Evolutionary conservation across 2,797 vertebrate genomes (phyloP), one percentile per base, ranked within the genome.

Genomic region (Danio jaintianensis): DNA sequence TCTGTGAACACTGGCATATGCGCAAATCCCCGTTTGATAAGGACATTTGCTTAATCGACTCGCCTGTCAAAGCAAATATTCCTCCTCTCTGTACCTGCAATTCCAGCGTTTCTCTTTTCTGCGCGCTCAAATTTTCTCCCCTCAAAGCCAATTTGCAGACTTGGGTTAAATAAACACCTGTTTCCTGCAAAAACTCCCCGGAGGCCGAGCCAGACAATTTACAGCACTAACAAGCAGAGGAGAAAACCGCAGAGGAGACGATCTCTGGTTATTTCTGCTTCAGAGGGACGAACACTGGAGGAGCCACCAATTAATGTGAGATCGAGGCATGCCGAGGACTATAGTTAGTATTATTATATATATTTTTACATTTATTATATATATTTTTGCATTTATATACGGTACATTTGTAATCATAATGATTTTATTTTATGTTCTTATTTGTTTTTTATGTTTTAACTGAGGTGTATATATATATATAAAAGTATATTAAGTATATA

Each of bases 171-270:
- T 88, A 90, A 90, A 89, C 85, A 90, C 86, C 80, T 90, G 88
- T 88, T 88, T 88, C 85, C 80, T 62, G 45, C 82, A 67, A 83
- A 29, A 71, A 83, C 29, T 86, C 85, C 84, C 80, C 77, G 50
- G 1, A 5, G 84, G 87, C 75, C 75, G 70, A 73, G 56, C 67
- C 75, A 90, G 76, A 87, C 88, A 87, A 89, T 91, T 91, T 86
- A 85, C 81, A 85, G 75, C 75, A 80, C 87, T 91, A 91, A 92
- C 88, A 90, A 90, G 89, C 85, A 85, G 78, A 86, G 79, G 84
- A 89, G 89, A 89, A 87, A 85, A 86, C 82, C 47, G 29, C 85
- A 29, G 15, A 45, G 36, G 15, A 38, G 36, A 38, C 70, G 68
- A 58, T 82, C 59, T 36, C 61, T 18, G 69, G 64, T 68, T 64